Evolutionary conservation across 2,113 vertebrate genomes (phyloP), one percentile per base, ranked within the genome.

Genomic region (Laterallus jamaicensis): DNA sequence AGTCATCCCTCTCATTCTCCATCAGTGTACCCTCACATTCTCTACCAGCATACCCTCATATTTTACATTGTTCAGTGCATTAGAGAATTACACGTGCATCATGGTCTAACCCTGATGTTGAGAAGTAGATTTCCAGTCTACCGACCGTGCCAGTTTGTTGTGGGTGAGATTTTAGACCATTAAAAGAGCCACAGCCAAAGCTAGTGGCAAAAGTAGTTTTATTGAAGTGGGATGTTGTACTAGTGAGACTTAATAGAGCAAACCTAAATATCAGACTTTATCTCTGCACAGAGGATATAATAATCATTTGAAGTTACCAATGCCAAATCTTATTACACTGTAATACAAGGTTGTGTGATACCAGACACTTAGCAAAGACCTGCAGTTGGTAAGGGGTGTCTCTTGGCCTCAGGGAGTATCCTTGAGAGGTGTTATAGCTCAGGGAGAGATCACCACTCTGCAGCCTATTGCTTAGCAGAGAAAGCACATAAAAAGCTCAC

Each of bases 151-250:
- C 17, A 49, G 66, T 73, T 83, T 28, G 44, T 67, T 1, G 0
- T 0, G 0, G 31, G 24, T 44, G 25, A 55, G n/a, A 40, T 60
- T 67, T 73, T 78, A 49, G 29, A 60, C 44, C 1, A 0, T 47
- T 76, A 14, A n/a, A 87, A 82, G 44, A 82, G 28, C 32, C 3
- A 25, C 26, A 3, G 2, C 13, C 13, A 64, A 59, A 76, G n/a
- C 31, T 28, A 69, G 21, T 31, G 63, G 63, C 49, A 37, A 44
- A 74, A 64, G 42, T 44, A 74, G 29, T 35, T 64, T 21, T 77
- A 29, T 4, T 82, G 32, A 39, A 66, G 71, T n/a, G 64, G 24
- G 28, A 5, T 71, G 22, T 64, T 52, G 49, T 37, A 56, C 32
- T 60, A 40, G 21, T 63, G 35, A 64, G 54, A 75, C 40, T 58